Evolutionary conservation across 2,888 invertebrate genomes (phyloP), one percentile per base, ranked within the genome.

Genomic region (Mycalesis mineus): DNA sequence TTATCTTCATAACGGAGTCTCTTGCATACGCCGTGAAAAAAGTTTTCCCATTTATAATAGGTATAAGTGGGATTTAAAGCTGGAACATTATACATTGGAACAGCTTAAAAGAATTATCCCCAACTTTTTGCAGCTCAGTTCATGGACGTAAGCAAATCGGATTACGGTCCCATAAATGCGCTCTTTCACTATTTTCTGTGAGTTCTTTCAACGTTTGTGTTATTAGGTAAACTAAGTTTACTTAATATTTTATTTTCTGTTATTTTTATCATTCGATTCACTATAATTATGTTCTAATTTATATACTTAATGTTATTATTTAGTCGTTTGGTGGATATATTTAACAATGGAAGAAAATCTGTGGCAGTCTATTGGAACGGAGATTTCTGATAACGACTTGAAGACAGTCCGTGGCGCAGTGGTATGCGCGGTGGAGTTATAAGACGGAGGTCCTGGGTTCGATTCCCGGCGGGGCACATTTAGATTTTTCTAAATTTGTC

Each of bases 41-140:
- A 48, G 13, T 58, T 52, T 58, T 39, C 42, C 55, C 54, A 55
- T 51, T 55, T 52, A 61, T 61, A 58, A 58, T 55, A 58, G 61
- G 37, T 59, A 47, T 51, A 55, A 55, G 55, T 51, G 47, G 42
- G 55, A 55, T 61, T 58, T 55, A 61, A 61, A 58, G 51, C 47
- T 55, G 58, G 42, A 36, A 57, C 47, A 42, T 55, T 59, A 51
- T 41, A 51, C 51, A 51, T 58, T 51, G 45, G 31, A 51, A 55
- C 36, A 53, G 54, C 50, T 57, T 60, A 54, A 57, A 57, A 57
- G 50, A 44, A 60, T 57, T 60, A 48, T 44, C 41, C 31, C 49
- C 51, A 48, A 7, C 33, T 49, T 60, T 60, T 57, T 55, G 45
- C 8, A 45, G 14, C 1, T 31, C 45, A 8, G 29, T 29, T 13